phyloP scores from a whole-genome alignment of 2,888 invertebrate species.

The Phorcus lineatus region DNA sequence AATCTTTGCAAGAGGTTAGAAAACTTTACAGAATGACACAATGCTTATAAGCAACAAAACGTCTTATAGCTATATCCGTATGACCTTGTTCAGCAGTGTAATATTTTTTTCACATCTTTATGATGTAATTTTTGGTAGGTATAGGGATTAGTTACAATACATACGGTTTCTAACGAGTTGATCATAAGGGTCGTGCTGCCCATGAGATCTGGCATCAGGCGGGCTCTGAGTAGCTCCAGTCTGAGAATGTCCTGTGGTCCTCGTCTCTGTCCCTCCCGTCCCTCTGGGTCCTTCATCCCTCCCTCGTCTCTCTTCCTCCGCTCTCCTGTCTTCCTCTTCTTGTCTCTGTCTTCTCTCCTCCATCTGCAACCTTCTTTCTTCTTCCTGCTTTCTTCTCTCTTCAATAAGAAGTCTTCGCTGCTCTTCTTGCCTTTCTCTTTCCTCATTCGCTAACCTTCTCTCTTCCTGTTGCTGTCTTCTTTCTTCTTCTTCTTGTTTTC shows the following conservation, averaged over 20 bases:
- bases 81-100: too few species aligned
- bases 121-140: too few species aligned
- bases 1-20: too few species aligned
- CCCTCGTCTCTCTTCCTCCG: constrained; percentile 5
- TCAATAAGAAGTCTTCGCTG: not conserved
- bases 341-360: not conserved
- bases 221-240: not conserved
- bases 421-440: not conserved
- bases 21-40: too few species aligned
- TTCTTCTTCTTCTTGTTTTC: not conserved
- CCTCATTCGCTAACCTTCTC: not conserved
- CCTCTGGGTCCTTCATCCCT: not conserved
- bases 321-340: not conserved
- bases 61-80: too few species aligned
- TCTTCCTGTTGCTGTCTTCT: not conserved
- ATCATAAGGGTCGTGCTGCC: not conserved
- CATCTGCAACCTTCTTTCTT: not conserved
- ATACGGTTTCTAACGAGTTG: too few species aligned
- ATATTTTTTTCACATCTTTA: too few species aligned
- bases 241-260: not conserved
- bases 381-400: not conserved
- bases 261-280: not conserved
- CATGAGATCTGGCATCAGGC: not conserved
- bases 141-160: too few species aligned
- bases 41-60: too few species aligned